A percentile compares a stretch with the other conserved stretches of the same genome.
phyloP scores from a whole-genome alignment of 2,888 invertebrate genomes.

The Drosophila anomelani region DNA sequence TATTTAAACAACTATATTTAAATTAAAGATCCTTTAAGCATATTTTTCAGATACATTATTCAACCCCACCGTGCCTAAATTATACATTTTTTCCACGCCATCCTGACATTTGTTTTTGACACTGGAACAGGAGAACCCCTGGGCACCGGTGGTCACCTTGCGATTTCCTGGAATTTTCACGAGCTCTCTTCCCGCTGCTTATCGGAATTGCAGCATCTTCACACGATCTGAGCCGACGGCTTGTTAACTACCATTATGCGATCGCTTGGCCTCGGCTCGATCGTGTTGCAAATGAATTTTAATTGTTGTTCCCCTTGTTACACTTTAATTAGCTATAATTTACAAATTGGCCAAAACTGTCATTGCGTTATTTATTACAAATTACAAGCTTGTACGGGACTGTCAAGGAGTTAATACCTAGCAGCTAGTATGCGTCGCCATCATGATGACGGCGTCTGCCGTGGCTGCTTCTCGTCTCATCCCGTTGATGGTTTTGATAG shows the following conservation, averaged over 20 bases:
- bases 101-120: conserved; percentile 74
- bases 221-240: conserved; percentile 68
- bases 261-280: conserved; percentile 17
- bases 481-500: conserved; percentile 1
- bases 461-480: neutral
- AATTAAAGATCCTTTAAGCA: too few species aligned
- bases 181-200: conserved; percentile 57
- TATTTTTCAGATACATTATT: neutral
- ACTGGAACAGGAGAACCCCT: conserved; percentile 61
- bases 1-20: neutral
- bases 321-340: conserved; percentile 46
- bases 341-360: conserved; percentile 25
- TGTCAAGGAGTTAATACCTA: neutral
- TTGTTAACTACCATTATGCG: conserved; percentile 64
- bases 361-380: conserved; percentile 30
- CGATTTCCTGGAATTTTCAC: conserved; percentile 78
- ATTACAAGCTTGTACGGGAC: conserved; percentile 3
- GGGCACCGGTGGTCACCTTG: conserved; percentile 49
- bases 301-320: conserved; percentile 57
- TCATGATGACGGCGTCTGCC: neutral
- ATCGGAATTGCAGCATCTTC: conserved; percentile 73
- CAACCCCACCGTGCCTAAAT: conserved; percentile 25
- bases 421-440: conserved; percentile 3
- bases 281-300: conserved; percentile 78
- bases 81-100: neutral